phyloP scores from a whole-genome alignment of 2,797 vertebrate species.

The Sternotherus odoratus region DNA sequence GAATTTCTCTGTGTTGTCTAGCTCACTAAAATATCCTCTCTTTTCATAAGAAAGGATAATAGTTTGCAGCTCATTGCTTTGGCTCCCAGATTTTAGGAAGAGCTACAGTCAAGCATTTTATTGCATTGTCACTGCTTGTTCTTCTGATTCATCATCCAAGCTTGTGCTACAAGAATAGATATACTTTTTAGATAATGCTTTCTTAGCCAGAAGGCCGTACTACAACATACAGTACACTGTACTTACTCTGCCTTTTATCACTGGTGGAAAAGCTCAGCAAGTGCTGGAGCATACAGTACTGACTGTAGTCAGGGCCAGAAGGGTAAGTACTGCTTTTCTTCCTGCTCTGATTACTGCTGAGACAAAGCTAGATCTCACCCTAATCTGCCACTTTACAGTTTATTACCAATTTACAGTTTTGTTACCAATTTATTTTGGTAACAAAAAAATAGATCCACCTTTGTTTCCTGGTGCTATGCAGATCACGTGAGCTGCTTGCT shows the following conservation, averaged over 20 bases:
- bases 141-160: neutral
- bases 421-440: neutral
- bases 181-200: no score
- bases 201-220: no score
- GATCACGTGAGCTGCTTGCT: neutral
- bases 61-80: neutral
- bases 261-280: neutral
- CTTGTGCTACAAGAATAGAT: neutral
- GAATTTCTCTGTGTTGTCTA: neutral
- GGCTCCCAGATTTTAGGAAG: neutral
- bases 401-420: no score
- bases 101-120: neutral
- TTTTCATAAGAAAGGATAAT: neutral
- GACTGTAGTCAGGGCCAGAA: neutral
- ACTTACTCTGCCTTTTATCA: neutral
- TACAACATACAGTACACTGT: neutral
- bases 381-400: neutral
- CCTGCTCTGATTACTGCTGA: neutral
- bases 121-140: neutral
- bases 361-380: neutral
- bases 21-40: neutral
- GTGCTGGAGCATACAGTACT: neutral
- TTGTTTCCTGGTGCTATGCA: neutral
- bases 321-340: neutral
- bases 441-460: neutral